Conservation (phyloP, 2,113 vertebrate species). For the Cichladusa arquata region DNA sequence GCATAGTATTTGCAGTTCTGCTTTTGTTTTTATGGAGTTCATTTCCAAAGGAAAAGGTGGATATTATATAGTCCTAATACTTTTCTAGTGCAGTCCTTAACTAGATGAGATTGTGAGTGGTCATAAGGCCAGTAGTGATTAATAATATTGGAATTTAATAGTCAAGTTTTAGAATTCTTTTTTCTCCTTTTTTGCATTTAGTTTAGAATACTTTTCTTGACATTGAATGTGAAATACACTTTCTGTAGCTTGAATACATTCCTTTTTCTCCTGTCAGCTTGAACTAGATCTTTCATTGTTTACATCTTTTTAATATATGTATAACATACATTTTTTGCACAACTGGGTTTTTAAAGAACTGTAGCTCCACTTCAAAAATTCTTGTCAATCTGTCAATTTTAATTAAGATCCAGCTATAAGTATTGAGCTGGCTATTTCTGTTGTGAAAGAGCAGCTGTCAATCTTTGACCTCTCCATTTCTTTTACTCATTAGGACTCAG, state of each 20-base stretch:
- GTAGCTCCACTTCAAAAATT: background rate
- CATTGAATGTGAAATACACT: conserved; percentile 28
- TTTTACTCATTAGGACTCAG: background rate
- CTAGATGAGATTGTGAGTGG: background rate
- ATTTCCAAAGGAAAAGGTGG: background rate
- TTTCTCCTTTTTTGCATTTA: background rate
- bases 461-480: background rate
- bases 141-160: background rate
- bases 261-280: conserved; percentile 16
- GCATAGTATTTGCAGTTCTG: background rate
- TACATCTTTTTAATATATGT: background rate
- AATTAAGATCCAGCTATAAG: background rate
- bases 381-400: background rate
- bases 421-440: background rate
- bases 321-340: background rate
- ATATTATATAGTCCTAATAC: background rate
- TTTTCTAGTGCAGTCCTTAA: background rate
- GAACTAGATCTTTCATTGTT: background rate
- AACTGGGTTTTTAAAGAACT: background rate
- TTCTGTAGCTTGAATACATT: conserved; percentile 28
- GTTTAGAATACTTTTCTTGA: background rate
- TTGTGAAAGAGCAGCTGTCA: background rate
- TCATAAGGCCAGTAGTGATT: background rate
- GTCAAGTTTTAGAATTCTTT: background rate
- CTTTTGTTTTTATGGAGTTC: background rate